Evolutionary conservation across 2,888 invertebrate genomes (phyloP).

Genomic region (Epirrita christyi): DNA sequence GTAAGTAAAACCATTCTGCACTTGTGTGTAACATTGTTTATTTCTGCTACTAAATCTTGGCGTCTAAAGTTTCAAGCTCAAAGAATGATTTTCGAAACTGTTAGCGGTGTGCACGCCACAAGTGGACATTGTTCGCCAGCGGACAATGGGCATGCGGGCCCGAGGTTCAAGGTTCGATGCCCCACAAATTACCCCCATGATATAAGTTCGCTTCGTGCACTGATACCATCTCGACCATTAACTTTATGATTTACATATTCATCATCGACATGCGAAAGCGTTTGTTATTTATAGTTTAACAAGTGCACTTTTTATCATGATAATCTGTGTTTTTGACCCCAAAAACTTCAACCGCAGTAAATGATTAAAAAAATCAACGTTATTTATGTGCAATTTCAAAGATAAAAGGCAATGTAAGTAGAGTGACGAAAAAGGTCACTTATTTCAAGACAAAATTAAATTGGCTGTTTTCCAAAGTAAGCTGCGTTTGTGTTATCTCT

Average conservation of each 20-base stretch:
- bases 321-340: neutral
- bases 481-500: slow-evolving; percentile 21
- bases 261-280: slow-evolving; percentile 36
- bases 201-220: slow-evolving; percentile 48
- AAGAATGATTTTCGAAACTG: slow-evolving; percentile 16
- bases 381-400: no score
- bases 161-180: slow-evolving; percentile 63
- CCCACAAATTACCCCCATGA: slow-evolving; percentile 74
- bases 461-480: slow-evolving; percentile 1
- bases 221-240: slow-evolving; percentile 69
- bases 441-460: neutral
- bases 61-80: slow-evolving; percentile 4
- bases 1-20: neutral
- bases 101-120: slow-evolving; percentile 49
- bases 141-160: slow-evolving; percentile 75
- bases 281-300: slow-evolving; percentile 16
- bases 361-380: no score
- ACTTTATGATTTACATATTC: slow-evolving; percentile 54
- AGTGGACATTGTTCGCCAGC: slow-evolving; percentile 58
- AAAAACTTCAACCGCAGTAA: neutral
- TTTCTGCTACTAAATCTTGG: neutral
- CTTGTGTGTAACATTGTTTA: neutral
- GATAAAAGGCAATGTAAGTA: no score
- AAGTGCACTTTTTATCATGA: slow-evolving; percentile 13
- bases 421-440: neutral